A percentile compares a stretch with the other conserved stretches of the same genome.
These are phyloP conservation scores for Salmo trutta DNA, from an alignment of 2,797 vertebrate genomes.

Conservation along the genomic window DNA sequence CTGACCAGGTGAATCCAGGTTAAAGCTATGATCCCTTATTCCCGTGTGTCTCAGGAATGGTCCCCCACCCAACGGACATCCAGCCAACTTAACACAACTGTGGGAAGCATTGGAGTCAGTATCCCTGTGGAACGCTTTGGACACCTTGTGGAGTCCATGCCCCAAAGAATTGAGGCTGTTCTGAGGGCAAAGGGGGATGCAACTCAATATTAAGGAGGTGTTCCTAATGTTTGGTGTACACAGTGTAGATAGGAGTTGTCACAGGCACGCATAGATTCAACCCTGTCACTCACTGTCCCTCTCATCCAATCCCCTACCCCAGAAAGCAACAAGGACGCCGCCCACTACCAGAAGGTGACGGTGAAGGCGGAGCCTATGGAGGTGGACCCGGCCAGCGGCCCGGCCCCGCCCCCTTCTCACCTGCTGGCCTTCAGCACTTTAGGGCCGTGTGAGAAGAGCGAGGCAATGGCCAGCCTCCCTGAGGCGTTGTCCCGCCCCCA, in stretches of 20 bases:
- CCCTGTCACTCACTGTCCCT: conserved; percentile 30
- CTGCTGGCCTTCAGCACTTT: conserved; percentile 92
- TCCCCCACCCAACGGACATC: no score
- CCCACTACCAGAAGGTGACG: conserved; percentile 80
- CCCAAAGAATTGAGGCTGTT: no score
- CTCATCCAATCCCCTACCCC: conserved; percentile 58
- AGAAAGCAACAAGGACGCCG: conserved; percentile 92
- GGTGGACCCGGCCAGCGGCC: conserved; percentile 84
- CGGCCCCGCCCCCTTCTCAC: conserved; percentile 76
- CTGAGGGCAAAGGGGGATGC: no score
- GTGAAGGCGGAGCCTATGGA: conserved; percentile 99
- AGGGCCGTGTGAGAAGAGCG: conserved; percentile 85
- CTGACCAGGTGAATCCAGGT: no score
- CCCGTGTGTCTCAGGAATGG: no score
- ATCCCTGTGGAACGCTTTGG: no score
- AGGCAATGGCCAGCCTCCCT: conserved; percentile 84
- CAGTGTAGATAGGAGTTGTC: not conserved
- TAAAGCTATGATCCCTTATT: no score
- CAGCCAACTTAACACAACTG: no score
- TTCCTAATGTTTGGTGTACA: not conserved
- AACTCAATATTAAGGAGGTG: no score
- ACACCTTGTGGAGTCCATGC: no score
- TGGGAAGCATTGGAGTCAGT: no score
- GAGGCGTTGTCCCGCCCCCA: conserved; percentile 88
- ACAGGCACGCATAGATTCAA: not conserved